Evolutionary conservation across 92 coral and sea anemone species (phyloP).

Genomic region (Phenganax stokvisi): DNA sequence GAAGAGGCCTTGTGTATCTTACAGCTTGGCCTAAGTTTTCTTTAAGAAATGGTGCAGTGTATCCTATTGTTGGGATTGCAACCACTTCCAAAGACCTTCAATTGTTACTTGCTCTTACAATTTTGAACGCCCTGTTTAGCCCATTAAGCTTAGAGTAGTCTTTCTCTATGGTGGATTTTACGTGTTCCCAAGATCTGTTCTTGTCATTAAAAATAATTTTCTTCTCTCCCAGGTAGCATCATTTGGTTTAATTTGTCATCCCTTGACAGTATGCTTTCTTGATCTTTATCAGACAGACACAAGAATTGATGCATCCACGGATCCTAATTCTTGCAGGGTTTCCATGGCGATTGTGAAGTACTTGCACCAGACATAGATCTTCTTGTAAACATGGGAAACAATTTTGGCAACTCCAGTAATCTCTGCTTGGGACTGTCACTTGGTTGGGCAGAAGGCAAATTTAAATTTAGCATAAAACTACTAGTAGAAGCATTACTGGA

Average conservation of each 20-base stretch:
- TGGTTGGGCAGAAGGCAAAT: too few relatives aligned
- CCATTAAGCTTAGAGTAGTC: constrained; percentile 39
- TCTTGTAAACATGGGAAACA: too few relatives aligned
- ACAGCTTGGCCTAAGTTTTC: constrained; percentile 50
- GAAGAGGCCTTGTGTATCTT: constrained; percentile 43
- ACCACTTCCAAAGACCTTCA: constrained; percentile 23
- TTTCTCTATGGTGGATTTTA: constrained; percentile 31
- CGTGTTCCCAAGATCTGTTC: constrained; percentile 32
- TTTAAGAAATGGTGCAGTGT: constrained; percentile 35
- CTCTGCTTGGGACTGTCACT: too few relatives aligned
- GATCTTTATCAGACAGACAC: constrained; percentile 40
- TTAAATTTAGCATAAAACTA: too few relatives aligned
- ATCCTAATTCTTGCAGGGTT: neutral
- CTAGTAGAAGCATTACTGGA: too few relatives aligned
- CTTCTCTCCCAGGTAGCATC: constrained; percentile 54
- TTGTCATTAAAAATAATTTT: constrained; percentile 46
- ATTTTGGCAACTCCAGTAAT: too few relatives aligned
- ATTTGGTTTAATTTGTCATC: constrained; percentile 24
- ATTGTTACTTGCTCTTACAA: constrained; percentile 32
- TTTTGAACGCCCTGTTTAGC: constrained; percentile 38
- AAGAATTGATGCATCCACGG: constrained; percentile 50
- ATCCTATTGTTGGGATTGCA: constrained; percentile 43
- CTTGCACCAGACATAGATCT: too few relatives aligned
- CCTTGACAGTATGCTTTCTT: constrained; percentile 32
- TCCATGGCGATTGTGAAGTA: too few relatives aligned